Evolutionary conservation across 2,888 invertebrate genomes (phyloP).

Genomic region (Saturnia japonica): DNA sequence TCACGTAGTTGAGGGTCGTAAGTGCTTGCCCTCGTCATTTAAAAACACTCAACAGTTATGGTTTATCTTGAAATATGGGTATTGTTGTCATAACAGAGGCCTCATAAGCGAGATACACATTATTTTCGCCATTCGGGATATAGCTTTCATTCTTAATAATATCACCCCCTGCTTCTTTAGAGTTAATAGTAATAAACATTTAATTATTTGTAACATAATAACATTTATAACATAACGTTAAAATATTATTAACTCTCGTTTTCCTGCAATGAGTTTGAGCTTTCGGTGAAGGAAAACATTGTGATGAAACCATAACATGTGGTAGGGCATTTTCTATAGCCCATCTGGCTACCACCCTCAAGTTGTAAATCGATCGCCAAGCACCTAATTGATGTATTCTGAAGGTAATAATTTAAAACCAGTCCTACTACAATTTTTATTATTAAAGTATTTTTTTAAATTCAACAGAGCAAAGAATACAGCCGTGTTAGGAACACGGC

Average conservation of each 20-base stretch:
- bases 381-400: no score
- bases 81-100: constrained; percentile 18
- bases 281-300: no score
- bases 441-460: not conserved
- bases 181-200: not conserved
- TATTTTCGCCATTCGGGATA: not conserved
- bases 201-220: no score
- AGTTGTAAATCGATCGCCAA: no score
- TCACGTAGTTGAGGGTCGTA: constrained; percentile 42
- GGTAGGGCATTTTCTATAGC: no score
- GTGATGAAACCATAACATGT: no score
- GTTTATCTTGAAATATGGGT: constrained; percentile 36
- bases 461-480: constrained; percentile 55
- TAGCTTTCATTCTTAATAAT: not conserved
- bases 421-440: not conserved
- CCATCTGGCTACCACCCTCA: no score
- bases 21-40: constrained; percentile 43
- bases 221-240: no score
- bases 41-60: constrained; percentile 47
- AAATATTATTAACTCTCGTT: no score
- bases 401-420: no score
- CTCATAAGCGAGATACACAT: not conserved
- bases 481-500: constrained; percentile 51
- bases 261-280: no score
- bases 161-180: not conserved